Percentiles rank a stretch among this genome's conserved stretches.
phyloP scores from a whole-genome alignment of 2,888 invertebrate genomes.

The Chesias legatella region DNA sequence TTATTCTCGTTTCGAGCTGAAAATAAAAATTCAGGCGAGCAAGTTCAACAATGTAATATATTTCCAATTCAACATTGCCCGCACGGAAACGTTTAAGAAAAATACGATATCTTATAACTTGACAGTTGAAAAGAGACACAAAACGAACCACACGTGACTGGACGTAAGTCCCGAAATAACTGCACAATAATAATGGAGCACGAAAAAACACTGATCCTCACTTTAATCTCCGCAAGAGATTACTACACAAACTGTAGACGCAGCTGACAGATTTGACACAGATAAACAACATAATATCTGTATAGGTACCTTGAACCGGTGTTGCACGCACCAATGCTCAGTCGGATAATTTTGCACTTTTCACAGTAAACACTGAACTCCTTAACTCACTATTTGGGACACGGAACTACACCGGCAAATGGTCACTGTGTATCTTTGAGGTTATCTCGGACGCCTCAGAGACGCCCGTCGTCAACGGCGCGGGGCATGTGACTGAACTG shows the following conservation, averaged over 20 bases:
- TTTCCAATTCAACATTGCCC: too few relatives aligned
- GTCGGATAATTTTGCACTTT: conserved; percentile 32
- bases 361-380: conserved; percentile 35
- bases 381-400: conserved; percentile 34
- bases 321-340: conserved; percentile 24
- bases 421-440: conserved; percentile 20
- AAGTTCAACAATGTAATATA: too few relatives aligned
- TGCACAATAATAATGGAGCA: conserved; percentile 21
- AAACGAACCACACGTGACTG: conserved; percentile 22
- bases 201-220: conserved; percentile 11
- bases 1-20: too few relatives aligned
- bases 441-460: conserved; percentile 29
- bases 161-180: conserved; percentile 15
- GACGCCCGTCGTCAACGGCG: conserved; percentile 48
- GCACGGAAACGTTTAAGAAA: too few relatives aligned
- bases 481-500: conserved; percentile 50
- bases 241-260: conserved; percentile 23
- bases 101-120: too few relatives aligned
- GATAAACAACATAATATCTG: conserved; percentile 28
- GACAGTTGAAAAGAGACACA: conserved; percentile 24
- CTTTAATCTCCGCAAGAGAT: conserved; percentile 14
- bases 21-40: too few relatives aligned
- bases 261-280: conserved; percentile 27
- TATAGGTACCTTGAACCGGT: conserved; percentile 41
- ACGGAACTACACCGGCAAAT: conserved; percentile 28